Conservation (phyloP, 2,888 invertebrate genomes). For the Periphyllus acericola region DNA sequence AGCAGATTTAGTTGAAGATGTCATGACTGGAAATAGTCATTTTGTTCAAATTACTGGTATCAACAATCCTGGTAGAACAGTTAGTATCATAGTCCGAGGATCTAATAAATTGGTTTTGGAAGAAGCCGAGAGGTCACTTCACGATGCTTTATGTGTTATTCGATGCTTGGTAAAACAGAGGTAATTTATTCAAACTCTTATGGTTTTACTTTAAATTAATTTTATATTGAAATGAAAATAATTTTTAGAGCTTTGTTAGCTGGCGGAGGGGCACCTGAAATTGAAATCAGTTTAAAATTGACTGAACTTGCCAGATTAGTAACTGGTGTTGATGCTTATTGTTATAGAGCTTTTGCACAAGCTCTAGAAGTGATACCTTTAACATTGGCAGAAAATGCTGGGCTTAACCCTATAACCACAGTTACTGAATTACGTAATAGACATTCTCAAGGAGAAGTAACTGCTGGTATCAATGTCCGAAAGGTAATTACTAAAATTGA, state of each 20-base stretch:
- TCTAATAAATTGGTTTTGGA: constrained; percentile 85
- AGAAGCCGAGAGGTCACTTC: constrained; percentile 83
- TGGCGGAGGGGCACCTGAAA: constrained; percentile 98
- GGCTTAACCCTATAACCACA: constrained; percentile 91
- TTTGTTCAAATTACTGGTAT: constrained; percentile 94
- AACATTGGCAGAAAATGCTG: constrained; percentile 91
- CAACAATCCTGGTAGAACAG: constrained; percentile 86
- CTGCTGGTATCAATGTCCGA: constrained; percentile 95
- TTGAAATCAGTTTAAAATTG: constrained; percentile 87
- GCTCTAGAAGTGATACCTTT: constrained; percentile 94
- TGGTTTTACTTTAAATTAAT: not conserved
- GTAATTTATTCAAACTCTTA: constrained; percentile 58
- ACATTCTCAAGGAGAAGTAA: constrained; percentile 87
- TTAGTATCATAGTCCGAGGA: constrained; percentile 90
- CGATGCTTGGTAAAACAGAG: constrained; percentile 94
- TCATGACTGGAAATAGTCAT: constrained; percentile 86
- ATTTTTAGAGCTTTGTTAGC: constrained; percentile 80
- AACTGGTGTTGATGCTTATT: constrained; percentile 93
- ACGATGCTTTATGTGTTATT: constrained; percentile 90
- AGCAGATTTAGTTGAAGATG: constrained; percentile 95
- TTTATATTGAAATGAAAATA: not conserved
- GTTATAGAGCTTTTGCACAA: constrained; percentile 89
- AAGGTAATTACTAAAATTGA: constrained; percentile 68
- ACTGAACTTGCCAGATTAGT: constrained; percentile 83
- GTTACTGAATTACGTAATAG: constrained; percentile 95